Percentiles rank a stretch among this genome's conserved stretches.
These are phyloP conservation scores for Synanthedon tipuliformis DNA, from an alignment of 2,888 invertebrate genomes.

Conservation along the genomic window DNA sequence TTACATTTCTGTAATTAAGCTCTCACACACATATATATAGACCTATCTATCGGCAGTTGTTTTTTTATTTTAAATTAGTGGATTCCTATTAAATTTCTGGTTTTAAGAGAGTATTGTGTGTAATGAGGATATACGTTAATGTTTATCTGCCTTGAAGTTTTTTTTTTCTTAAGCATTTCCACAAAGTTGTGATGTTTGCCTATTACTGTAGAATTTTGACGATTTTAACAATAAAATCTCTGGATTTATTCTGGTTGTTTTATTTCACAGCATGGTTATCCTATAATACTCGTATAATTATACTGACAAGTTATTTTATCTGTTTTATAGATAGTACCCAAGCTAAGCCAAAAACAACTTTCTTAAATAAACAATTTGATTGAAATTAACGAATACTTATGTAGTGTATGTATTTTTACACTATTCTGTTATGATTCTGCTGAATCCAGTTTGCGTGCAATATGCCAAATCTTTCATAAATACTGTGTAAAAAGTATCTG, in stretches of 20 bases:
- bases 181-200: slow-evolving; percentile 69
- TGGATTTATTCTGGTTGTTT: slow-evolving; percentile 27
- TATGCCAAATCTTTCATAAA: no score
- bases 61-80: slow-evolving; percentile 1
- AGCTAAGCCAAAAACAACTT: no score
- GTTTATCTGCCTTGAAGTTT: slow-evolving; percentile 55
- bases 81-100: slow-evolving; percentile 19
- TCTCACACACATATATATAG: slow-evolving; percentile 1
- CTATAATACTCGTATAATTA: no score
- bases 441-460: no score
- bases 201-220: slow-evolving; percentile 69
- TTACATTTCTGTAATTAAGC: slow-evolving; percentile 4
- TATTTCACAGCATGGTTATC: no score
- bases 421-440: no score
- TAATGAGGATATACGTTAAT: slow-evolving; percentile 45
- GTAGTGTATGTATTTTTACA: no score
- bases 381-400: no score
- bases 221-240: slow-evolving; percentile 68
- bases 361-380: no score
- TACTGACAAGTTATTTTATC: no score
- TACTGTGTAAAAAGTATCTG: no score
- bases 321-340: no score
- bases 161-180: slow-evolving; percentile 56
- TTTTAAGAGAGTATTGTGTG: slow-evolving; percentile 42
- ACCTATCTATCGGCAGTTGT: background rate